Base-by-base conservation (phyloP, 2,113 vertebrate species). In the Zeus faber region DNA sequence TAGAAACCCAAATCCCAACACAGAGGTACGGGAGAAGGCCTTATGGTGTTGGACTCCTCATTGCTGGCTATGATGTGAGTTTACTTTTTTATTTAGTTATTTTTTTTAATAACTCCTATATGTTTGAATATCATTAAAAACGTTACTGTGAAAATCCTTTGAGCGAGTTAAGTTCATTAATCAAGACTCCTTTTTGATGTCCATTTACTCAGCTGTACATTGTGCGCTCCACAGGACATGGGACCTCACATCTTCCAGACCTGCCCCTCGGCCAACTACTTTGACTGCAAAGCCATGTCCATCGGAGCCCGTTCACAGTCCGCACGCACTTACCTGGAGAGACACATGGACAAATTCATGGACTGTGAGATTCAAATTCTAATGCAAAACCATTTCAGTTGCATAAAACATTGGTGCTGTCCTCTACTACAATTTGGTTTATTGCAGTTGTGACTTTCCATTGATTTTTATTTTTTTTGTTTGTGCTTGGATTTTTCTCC, bases 181-280 rank as follows among this genome's bases (percentile, higher is more conserved):
- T n/a, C n/a, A n/a, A n/a, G 33, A n/a, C 24, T 62, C 3, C 16
- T 37, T 45, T 41, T 1, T 49, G 17, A n/a, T 17, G 24, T 21
- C 1, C 10, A 0, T 63, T 22, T 17, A n/a, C n/a, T n/a, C n/a
- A n/a, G n/a, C n/a, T n/a, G n/a, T n/a, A n/a, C n/a, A n/a, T n/a
- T n/a, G n/a, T n/a, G n/a, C n/a, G n/a, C n/a, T n/a, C n/a, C 17
- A 0, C 68, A 99, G 97, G 97, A 98, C 70, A 98, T 98, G 90
- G 97, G 97, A 7, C 97, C 97, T 79, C 97, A 99, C 74, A 96
- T 99, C 79, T 99, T 96, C 86, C 97, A 99, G 79, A 98, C 95
- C 5, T 99, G 96, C 74, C 97, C 97, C 0, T 99, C 96, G 47
- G 97, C 96, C 9, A 99, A 98, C 85, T 98, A 98, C 68, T 97